Evolutionary conservation across 2,888 invertebrate species (phyloP), one percentile per base, ranked within the genome.

Genomic region (Tachystola acroxantha): DNA sequence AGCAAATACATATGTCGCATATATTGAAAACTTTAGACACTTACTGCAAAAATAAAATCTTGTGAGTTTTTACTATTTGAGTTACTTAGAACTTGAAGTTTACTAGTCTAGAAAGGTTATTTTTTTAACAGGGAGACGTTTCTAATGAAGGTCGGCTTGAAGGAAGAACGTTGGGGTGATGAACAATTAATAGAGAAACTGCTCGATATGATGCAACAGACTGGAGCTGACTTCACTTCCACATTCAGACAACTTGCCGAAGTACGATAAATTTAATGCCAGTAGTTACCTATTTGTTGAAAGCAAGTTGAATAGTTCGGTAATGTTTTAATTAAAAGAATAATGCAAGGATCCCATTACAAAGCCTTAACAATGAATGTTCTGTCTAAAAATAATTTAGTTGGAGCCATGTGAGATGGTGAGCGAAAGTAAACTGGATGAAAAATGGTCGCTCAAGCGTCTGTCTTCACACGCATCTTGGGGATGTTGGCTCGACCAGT

Each of bases 211-310:
- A 89, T 92, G 90, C 87, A 90, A 51, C 87, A 88, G 37, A 90
- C 90, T 0, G 90, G 90, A 11, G 89, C 91, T 6, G 92, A 92
- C 60, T 92, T 91, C 50, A 92, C 91, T 0, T 77, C 84, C 48
- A 87, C 88, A 0, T 90, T 90, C 49, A 66, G 90, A 38, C 89
- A 90, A 48, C 70, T 91, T 10, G 85, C 88, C 35, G 89, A 89
- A 61, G 85, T 88, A 42, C 6, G 16, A n/a, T n/a, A n/a, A 32
- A 20, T n/a, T n/a, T n/a, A n/a, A n/a, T n/a, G n/a, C n/a, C n/a
- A n/a, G n/a, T n/a, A n/a, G n/a, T n/a, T n/a, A n/a, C n/a, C n/a
- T n/a, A n/a, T n/a, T n/a, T n/a, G n/a, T n/a, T n/a, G n/a, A n/a
- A n/a, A n/a, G n/a, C n/a, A n/a, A n/a, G n/a, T n/a, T n/a, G n/a